phyloP scores from a whole-genome alignment of 2,113 vertebrate genomes.

The Pseudorectes ferrugineus region DNA sequence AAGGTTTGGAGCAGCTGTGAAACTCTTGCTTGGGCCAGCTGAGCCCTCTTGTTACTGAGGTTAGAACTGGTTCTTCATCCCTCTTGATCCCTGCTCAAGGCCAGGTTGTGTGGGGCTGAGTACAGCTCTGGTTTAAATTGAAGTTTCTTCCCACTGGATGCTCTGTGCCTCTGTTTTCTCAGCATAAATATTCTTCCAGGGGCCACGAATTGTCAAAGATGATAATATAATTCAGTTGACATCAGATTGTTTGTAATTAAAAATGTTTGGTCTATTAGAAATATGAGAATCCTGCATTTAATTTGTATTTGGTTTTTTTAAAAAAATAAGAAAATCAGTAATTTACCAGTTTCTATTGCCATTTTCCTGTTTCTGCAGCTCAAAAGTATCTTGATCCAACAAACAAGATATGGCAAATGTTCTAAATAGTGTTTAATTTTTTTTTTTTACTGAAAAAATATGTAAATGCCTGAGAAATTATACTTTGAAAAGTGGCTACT shows the following conservation, averaged over 20 bases:
- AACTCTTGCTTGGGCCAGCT: background rate
- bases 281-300: background rate
- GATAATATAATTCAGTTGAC: background rate
- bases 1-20: background rate
- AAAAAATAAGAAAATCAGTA: background rate
- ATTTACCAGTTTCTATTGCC: background rate
- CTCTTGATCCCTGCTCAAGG: background rate
- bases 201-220: background rate
- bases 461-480: constrained; percentile 64
- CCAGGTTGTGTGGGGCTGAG: background rate
- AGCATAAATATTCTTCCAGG: background rate
- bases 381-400: background rate
- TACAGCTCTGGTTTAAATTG: background rate
- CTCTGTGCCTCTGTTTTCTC: background rate
- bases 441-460: constrained; percentile 40
- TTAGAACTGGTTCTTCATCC: background rate
- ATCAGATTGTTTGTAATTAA: background rate
- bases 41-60: background rate
- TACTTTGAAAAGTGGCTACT: constrained; percentile 60
- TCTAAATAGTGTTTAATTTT: constrained; percentile 39
- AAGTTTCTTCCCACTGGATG: background rate
- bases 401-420: constrained; percentile 33
- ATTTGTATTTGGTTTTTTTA: background rate
- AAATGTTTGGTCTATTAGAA: background rate
- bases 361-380: background rate